Conservation (phyloP, 2,888 invertebrate genomes). For the Mimumesa dahlbomi region DNA sequence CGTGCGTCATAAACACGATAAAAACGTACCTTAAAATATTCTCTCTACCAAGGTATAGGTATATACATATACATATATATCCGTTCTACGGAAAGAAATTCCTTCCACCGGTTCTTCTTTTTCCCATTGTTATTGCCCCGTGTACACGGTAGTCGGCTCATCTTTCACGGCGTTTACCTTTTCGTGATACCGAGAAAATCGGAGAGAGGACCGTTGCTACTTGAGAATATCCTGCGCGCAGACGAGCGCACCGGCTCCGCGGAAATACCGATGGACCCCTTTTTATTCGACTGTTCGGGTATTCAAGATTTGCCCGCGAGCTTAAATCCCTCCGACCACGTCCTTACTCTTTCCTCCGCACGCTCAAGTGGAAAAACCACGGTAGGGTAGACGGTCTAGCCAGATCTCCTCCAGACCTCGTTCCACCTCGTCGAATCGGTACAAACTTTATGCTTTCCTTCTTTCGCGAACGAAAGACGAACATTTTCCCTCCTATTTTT, state of each 20-base stretch:
- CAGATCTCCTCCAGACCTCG: conserved; percentile 3
- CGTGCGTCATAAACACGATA: no score
- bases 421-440: conserved; percentile 19
- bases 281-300: conserved; percentile 26
- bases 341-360: conserved; percentile 2
- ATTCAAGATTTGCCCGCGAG: conserved; percentile 46
- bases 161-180: conserved; percentile 33
- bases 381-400: background rate
- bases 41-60: no score
- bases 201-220: conserved; percentile 3
- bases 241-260: background rate
- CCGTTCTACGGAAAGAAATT: background rate
- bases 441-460: conserved; percentile 20
- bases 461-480: background rate
- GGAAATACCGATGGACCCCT: conserved; percentile 21
- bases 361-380: conserved; percentile 4
- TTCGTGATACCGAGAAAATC: conserved; percentile 29
- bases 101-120: background rate
- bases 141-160: conserved; percentile 20
- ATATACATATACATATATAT: no score
- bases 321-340: conserved; percentile 38
- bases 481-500: conserved; percentile 1
- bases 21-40: no score
- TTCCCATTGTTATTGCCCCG: background rate
- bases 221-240: conserved; percentile 8